Conservation (phyloP, 2,797 vertebrate species). For the Botia almorhae region DNA sequence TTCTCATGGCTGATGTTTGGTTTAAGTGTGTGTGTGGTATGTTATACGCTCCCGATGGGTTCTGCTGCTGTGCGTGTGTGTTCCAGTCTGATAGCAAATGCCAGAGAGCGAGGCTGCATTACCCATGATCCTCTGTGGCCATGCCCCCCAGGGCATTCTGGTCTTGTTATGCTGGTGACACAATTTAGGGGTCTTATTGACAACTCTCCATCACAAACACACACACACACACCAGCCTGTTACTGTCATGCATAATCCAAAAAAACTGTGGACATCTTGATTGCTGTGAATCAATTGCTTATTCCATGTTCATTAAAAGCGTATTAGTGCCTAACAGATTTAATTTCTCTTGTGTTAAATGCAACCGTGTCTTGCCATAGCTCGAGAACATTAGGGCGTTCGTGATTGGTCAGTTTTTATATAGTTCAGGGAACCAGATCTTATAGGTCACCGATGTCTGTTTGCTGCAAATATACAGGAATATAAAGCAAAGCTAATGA, state of each 20-base stretch:
- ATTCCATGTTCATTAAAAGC: constrained; percentile 25
- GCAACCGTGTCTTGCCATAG: background rate
- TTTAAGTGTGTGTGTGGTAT: background rate
- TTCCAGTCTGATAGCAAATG: constrained; percentile 22
- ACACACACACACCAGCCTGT: background rate
- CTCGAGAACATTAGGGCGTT: background rate
- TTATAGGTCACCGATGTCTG: background rate
- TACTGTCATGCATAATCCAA: background rate
- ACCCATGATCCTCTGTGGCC: constrained; percentile 48
- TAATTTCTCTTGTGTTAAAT: constrained; percentile 16
- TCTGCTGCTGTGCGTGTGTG: constrained; percentile 26
- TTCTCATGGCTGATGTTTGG: background rate
- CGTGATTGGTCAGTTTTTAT: constrained; percentile 12
- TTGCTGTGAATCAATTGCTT: constrained; percentile 27
- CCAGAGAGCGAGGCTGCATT: constrained; percentile 36
- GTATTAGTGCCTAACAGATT: constrained; percentile 34
- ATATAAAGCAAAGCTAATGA: background rate
- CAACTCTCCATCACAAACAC: constrained; percentile 19
- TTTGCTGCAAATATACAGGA: background rate
- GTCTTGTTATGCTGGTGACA: constrained; percentile 53
- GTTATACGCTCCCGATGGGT: background rate
- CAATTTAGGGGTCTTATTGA: constrained; percentile 36
- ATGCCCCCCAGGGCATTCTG: constrained; percentile 38
- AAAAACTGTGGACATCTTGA: constrained; percentile 28
- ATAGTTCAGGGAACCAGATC: background rate